Evolutionary conservation across 2,113 vertebrate genomes (phyloP).

Genomic region (Xiphophorus hellerii): DNA sequence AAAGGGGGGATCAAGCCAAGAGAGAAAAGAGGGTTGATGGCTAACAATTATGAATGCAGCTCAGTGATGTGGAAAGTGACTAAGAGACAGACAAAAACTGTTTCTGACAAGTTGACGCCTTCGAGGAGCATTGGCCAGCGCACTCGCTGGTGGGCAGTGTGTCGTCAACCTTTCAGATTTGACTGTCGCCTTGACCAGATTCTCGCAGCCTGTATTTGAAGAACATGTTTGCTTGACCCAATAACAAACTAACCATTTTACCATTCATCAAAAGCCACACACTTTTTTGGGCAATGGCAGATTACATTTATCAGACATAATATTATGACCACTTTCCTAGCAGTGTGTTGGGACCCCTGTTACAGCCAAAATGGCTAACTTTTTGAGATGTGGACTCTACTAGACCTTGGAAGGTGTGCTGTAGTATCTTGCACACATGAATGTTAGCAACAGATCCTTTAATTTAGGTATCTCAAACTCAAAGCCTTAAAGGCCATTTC

Average conservation of each 20-base stretch:
- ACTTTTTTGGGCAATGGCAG: slow-evolving; percentile 5
- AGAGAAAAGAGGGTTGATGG: slow-evolving; percentile 32
- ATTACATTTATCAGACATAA: neutral
- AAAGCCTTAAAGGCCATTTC: too few species aligned
- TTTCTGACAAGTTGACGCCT: slow-evolving; percentile 65
- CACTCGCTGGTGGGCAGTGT: slow-evolving; percentile 36
- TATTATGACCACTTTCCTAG: neutral
- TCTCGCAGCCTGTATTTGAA: slow-evolving; percentile 42
- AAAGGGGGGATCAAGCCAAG: slow-evolving; percentile 30
- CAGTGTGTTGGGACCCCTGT: too few species aligned
- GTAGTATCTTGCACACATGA: too few species aligned
- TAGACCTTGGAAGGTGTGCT: too few species aligned
- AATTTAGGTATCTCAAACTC: too few species aligned
- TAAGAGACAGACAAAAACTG: slow-evolving; percentile 56
- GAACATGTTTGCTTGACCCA: slow-evolving; percentile 54
- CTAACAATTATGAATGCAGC: slow-evolving; percentile 38
- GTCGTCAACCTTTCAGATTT: slow-evolving; percentile 63
- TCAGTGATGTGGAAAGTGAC: slow-evolving; percentile 32
- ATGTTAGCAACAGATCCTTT: too few species aligned
- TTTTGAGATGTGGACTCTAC: too few species aligned
- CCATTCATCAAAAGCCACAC: slow-evolving; percentile 12
- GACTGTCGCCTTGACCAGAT: slow-evolving; percentile 39
- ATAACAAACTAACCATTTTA: neutral
- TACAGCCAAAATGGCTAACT: too few species aligned
- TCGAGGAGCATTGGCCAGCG: slow-evolving; percentile 50